These are phyloP conservation scores for Rotaria macrura DNA, from an alignment of 2,888 invertebrate species.

Conservation along the genomic window DNA sequence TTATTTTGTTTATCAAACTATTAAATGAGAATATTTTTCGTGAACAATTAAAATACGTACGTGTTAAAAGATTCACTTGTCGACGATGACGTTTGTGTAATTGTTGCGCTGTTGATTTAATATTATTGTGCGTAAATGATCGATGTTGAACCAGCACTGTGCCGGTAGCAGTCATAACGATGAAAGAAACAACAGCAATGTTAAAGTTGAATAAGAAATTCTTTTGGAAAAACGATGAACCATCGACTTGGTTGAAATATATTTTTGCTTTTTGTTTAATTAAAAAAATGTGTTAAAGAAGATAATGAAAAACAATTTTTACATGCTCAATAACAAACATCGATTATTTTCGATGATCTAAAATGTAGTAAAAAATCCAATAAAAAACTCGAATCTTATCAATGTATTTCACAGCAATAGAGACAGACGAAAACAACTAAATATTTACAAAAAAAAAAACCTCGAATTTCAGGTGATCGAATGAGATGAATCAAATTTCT, in stretches of 20 bases:
- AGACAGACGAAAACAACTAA: too few relatives aligned
- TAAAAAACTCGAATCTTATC: too few relatives aligned
- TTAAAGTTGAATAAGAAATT: neutral
- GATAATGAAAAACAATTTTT: neutral
- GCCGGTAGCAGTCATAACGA: neutral
- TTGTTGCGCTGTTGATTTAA: neutral
- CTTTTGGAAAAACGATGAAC: neutral
- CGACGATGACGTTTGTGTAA: neutral
- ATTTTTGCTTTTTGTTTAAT: neutral
- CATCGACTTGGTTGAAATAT: neutral
- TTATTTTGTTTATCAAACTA: too few relatives aligned
- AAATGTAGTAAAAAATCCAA: neutral
- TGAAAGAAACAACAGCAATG: neutral
- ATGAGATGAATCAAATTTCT: too few relatives aligned
- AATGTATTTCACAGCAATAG: too few relatives aligned
- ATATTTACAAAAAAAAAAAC: too few relatives aligned
- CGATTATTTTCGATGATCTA: neutral
- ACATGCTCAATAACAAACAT: slow-evolving; percentile 5
- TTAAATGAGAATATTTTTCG: too few relatives aligned
- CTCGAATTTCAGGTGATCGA: too few relatives aligned
- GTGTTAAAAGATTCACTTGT: neutral
- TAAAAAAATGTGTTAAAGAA: neutral
- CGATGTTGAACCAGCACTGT: neutral
- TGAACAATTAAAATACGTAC: neutral
- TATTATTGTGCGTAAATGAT: neutral